Conservation (phyloP, 2,113 vertebrate genomes). For the Sinocyclocheilus grahami region DNA sequence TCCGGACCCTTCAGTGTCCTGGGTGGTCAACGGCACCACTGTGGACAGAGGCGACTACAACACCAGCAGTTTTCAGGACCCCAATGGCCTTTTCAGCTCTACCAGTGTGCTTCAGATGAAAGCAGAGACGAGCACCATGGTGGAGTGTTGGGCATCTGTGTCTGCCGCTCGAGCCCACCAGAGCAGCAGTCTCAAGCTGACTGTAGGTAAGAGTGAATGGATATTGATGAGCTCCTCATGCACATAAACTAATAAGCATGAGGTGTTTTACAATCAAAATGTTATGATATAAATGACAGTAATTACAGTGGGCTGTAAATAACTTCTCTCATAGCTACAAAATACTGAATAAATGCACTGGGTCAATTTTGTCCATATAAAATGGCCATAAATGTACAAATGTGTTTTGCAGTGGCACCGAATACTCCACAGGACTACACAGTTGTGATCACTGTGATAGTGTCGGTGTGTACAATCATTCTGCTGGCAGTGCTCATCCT, state of each 20-base stretch:
- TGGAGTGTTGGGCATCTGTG: constrained; percentile 82
- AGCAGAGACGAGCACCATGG: constrained; percentile 67
- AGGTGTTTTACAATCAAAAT: background rate
- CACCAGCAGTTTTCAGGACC: constrained; percentile 63
- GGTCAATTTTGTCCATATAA: background rate
- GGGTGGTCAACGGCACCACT: constrained; percentile 73
- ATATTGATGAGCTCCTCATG: background rate
- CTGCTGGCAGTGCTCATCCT: constrained; percentile 61
- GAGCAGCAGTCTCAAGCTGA: constrained; percentile 71
- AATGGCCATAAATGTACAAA: constrained; percentile 7
- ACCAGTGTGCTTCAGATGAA: constrained; percentile 76
- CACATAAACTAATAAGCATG: background rate
- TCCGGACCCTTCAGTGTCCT: constrained; percentile 77
- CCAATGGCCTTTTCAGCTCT: constrained; percentile 64
- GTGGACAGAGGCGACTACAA: constrained; percentile 67
- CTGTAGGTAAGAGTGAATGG: constrained; percentile 65
- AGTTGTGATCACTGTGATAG: constrained; percentile 54
- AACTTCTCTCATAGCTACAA: background rate
- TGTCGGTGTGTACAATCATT: constrained; percentile 61
- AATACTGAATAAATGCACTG: background rate
- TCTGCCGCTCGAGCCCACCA: constrained; percentile 70
- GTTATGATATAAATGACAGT: background rate
- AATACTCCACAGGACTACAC: constrained; percentile 62
- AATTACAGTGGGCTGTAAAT: background rate
- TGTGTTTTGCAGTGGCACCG: constrained; percentile 62